phyloP scores from a whole-genome alignment of 2,888 invertebrate species.

The Phasia obesa region DNA sequence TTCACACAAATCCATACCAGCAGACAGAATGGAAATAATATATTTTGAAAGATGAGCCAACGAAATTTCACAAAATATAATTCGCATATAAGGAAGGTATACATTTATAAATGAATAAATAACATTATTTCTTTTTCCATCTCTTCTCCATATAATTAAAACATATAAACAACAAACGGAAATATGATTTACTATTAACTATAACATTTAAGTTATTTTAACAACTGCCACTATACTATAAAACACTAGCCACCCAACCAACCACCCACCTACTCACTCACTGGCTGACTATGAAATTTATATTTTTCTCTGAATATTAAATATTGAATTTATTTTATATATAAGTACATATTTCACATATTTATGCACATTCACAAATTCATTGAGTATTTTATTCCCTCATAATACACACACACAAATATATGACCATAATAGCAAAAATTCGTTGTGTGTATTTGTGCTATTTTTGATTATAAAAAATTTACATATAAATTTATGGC shows the following conservation, averaged over 20 bases:
- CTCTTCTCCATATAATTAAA: conserved; percentile 41
- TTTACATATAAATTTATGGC: conserved; percentile 62
- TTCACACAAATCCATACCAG: neutral
- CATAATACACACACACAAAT: conserved; percentile 20
- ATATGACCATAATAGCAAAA: conserved; percentile 37
- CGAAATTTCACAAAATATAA: conserved; percentile 47
- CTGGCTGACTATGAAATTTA: conserved; percentile 16
- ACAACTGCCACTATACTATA: conserved; percentile 2
- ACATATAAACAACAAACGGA: conserved; percentile 9
- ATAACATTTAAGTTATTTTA: conserved; percentile 26
- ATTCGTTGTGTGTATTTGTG: conserved; percentile 41
- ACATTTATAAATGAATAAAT: conserved; percentile 12
- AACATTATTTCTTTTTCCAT: neutral
- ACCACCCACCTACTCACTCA: neutral
- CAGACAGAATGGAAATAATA: conserved; percentile 13
- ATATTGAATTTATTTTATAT: conserved; percentile 42
- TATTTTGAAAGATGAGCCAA: conserved; percentile 36
- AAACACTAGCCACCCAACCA: neutral
- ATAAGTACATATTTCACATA: conserved; percentile 4
- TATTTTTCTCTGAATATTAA: conserved; percentile 48
- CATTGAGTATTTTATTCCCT: neutral
- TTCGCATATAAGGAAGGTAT: conserved; percentile 66
- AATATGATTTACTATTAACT: conserved; percentile 43
- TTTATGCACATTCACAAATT: neutral
- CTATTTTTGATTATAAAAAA: conserved; percentile 52